Conservation (phyloP, 2,888 invertebrate species). For the Polyommatus iphigenia region DNA sequence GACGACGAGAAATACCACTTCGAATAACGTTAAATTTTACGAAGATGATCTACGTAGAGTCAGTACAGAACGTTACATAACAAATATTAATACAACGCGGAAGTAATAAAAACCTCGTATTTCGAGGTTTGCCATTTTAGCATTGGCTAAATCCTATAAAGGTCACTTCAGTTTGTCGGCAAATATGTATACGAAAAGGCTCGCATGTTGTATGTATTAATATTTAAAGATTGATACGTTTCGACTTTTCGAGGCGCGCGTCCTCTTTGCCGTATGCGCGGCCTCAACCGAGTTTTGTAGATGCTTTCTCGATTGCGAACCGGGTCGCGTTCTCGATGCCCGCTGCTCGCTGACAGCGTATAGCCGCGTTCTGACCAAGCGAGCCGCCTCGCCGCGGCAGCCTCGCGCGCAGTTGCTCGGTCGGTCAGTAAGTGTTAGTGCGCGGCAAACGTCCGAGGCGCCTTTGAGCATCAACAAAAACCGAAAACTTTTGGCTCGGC, state of each 20-base stretch:
- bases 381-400: too few species aligned
- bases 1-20: neutral
- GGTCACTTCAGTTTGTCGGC: slow-evolving; percentile 37
- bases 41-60: neutral
- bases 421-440: too few species aligned
- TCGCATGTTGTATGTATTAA: slow-evolving; percentile 10
- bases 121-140: slow-evolving; percentile 41
- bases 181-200: slow-evolving; percentile 31
- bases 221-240: slow-evolving; percentile 34
- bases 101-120: slow-evolving; percentile 42
- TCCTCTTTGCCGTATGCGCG: slow-evolving; percentile 65
- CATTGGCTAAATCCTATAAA: slow-evolving; percentile 43
- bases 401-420: too few species aligned
- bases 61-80: slow-evolving; percentile 33
- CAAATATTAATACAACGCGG: slow-evolving; percentile 38
- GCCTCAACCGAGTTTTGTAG: slow-evolving; percentile 80
- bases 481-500: slow-evolving; percentile 6
- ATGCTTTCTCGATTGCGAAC: slow-evolving; percentile 79
- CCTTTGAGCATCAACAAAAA: slow-evolving; percentile 5
- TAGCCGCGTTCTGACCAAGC: too few species aligned
- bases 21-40: neutral
- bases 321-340: slow-evolving; percentile 79
- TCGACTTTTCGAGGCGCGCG: slow-evolving; percentile 47
- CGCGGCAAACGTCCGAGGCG: slow-evolving; percentile 6
- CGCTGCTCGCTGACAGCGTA: slow-evolving; percentile 48